These are phyloP conservation scores for Isaurus tuberculatus DNA, from an alignment of 92 coral and sea anemone species.

Conservation along the genomic window DNA sequence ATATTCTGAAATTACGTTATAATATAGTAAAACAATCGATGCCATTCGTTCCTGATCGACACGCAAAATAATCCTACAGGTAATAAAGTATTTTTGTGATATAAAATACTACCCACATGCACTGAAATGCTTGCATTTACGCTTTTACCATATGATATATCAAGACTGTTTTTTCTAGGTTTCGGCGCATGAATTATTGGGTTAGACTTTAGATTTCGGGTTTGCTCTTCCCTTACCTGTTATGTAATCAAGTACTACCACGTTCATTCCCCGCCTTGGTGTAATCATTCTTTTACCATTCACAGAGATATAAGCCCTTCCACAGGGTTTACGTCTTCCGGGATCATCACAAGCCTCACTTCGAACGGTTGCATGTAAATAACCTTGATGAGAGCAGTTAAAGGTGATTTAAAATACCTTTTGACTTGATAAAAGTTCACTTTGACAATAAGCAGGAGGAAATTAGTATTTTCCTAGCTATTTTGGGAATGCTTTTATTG, in stretches of 20 bases:
- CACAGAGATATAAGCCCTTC: constrained; percentile 44
- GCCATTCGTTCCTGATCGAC: no score
- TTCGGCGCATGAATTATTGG: not conserved
- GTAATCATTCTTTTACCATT: constrained; percentile 46
- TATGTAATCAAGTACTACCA: constrained; percentile 45
- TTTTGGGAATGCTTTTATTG: no score
- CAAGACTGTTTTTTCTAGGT: not conserved
- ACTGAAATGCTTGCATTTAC: no score
- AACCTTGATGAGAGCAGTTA: not conserved
- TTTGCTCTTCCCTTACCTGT: constrained; percentile 35
- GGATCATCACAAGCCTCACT: constrained; percentile 62
- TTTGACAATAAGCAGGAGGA: no score
- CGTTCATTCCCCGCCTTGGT: constrained; percentile 50
- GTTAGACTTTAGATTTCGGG: no score
- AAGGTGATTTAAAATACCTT: not conserved
- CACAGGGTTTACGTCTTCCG: constrained; percentile 50
- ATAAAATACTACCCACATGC: no score
- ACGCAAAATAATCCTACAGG: no score
- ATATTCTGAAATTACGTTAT: no score
- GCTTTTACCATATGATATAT: not conserved
- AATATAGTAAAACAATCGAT: no score
- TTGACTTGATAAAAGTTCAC: no score
- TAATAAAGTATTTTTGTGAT: no score
- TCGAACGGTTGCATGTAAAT: constrained; percentile 37
- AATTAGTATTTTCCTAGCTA: no score